phyloP scores from a whole-genome alignment of 1,140 invertebrate species.

The Magallana gigas region DNA sequence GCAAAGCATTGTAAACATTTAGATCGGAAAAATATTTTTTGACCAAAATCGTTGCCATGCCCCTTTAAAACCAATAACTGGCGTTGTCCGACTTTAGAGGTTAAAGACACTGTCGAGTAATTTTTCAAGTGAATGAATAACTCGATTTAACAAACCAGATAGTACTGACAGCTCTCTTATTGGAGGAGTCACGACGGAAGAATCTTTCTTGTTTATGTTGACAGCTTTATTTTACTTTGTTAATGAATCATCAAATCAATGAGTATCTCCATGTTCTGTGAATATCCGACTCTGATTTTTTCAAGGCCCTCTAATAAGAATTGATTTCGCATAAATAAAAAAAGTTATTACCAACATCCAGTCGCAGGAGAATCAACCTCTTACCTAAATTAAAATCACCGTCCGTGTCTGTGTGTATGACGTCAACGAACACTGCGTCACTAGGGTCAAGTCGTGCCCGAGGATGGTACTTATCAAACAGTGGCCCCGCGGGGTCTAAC shows the following conservation, averaged over 20 bases:
- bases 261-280: background rate
- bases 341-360: background rate
- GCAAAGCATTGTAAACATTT: too few species aligned
- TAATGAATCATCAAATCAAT: background rate
- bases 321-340: background rate
- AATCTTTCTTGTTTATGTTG: background rate
- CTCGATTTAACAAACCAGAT: background rate
- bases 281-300: background rate
- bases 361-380: background rate
- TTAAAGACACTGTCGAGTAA: too few species aligned
- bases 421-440: constrained; percentile 85
- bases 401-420: constrained; percentile 89
- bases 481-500: constrained; percentile 94
- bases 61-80: too few species aligned
- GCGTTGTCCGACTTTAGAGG: too few species aligned
- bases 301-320: background rate
- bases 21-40: too few species aligned
- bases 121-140: too few species aligned
- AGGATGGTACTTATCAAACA: constrained; percentile 90
- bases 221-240: background rate
- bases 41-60: too few species aligned
- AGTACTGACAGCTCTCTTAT: background rate
- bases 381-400: background rate
- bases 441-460: constrained; percentile 90
- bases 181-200: background rate